A percentile compares a stretch with the other conserved stretches of the same genome.
Conservation (phyloP, 2,888 invertebrate species). For the Thymelicus acteon region DNA sequence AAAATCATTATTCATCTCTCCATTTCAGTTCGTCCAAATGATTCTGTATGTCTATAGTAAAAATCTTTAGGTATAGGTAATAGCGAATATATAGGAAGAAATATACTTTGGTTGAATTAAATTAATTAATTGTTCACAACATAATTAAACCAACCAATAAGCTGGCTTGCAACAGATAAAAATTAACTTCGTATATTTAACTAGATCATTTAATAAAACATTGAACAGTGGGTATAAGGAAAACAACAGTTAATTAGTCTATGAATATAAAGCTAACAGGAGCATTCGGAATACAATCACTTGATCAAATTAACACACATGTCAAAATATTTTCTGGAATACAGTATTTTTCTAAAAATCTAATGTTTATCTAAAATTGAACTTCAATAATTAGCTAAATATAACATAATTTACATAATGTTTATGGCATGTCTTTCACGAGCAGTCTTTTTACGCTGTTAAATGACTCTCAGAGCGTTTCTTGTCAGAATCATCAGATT, state of each 20-base stretch:
- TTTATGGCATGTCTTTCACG: conserved; percentile 12
- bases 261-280: conserved; percentile 8
- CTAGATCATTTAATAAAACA: conserved; percentile 12
- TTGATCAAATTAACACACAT: conserved; percentile 6
- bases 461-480: neutral
- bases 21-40: neutral
- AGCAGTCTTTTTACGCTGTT: conserved; percentile 8
- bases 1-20: neutral
- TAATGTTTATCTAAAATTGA: conserved; percentile 12
- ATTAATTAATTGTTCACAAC: conserved; percentile 15
- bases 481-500: neutral
- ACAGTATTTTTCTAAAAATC: conserved; percentile 20
- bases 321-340: neutral
- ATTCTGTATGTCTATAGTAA: neutral
- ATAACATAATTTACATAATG: conserved; percentile 15
- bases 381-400: conserved; percentile 16
- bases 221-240: conserved; percentile 1
- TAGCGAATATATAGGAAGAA: neutral
- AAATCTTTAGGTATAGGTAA: neutral
- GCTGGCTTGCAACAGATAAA: conserved; percentile 7
- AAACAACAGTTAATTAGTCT: conserved; percentile 19
- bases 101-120: conserved; percentile 3
- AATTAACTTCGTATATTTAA: conserved; percentile 33
- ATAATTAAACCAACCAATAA: conserved; percentile 21
- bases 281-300: neutral